Evolutionary conservation across 2,888 invertebrate species (phyloP).

Genomic region (Eudemis profundana): DNA sequence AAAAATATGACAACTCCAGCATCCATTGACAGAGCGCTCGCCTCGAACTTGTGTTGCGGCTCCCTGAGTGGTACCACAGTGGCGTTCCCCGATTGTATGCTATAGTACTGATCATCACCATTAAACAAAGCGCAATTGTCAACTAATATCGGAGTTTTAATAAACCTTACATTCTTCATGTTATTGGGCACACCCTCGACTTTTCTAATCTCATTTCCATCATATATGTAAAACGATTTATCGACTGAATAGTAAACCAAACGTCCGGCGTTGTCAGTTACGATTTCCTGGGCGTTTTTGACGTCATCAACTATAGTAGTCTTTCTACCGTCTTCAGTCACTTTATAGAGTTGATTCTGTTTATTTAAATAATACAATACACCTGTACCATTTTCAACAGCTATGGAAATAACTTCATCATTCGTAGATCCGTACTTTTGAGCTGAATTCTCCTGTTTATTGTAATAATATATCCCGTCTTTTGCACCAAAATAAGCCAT

Average conservation of each 20-base stretch:
- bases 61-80: neutral
- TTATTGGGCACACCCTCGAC: neutral
- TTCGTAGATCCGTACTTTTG: conserved; percentile 6
- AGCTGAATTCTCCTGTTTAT: conserved; percentile 2
- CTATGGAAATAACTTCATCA: conserved; percentile 8
- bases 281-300: neutral
- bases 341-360: conserved; percentile 3
- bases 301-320: neutral
- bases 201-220: neutral
- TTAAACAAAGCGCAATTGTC: neutral
- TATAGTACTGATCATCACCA: neutral
- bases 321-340: conserved; percentile 5
- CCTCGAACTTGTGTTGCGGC: neutral
- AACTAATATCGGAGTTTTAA: neutral
- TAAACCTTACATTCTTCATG: neutral
- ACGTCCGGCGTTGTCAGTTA: neutral
- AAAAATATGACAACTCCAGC: neutral
- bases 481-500: conserved; percentile 4
- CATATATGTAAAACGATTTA: conserved; percentile 10
- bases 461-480: conserved; percentile 21
- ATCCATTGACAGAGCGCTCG: neutral
- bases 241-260: conserved; percentile 9
- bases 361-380: conserved; percentile 8
- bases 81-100: neutral
- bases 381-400: conserved; percentile 1